phyloP scores from a whole-genome alignment of 2,797 vertebrate genomes.

The Parauchenoglanis ngamensis region DNA sequence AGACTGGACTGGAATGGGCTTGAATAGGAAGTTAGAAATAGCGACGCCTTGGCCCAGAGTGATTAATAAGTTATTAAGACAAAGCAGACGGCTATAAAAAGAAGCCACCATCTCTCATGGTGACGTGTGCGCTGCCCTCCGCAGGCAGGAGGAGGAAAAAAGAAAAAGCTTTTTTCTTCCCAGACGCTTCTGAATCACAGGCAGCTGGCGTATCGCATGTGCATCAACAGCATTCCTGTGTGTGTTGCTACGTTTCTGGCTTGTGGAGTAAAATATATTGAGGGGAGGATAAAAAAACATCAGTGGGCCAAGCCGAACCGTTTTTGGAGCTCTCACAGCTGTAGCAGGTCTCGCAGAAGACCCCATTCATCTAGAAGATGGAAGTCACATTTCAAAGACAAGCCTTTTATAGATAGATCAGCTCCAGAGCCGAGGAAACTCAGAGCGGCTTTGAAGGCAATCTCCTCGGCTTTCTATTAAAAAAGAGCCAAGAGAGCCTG shows the following conservation, averaged over 20 bases:
- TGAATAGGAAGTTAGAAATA: not conserved
- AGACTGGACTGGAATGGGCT: not conserved
- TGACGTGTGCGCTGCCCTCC: conserved; percentile 21
- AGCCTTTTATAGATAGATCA: conserved; percentile 46
- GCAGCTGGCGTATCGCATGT: not conserved
- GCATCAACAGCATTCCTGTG: conserved; percentile 19
- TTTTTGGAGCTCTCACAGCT: not conserved
- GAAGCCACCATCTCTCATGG: not conserved
- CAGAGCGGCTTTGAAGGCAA: conserved; percentile 44
- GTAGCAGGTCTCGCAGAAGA: conserved; percentile 14
- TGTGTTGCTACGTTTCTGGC: conserved; percentile 5
- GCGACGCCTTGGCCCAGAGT: not conserved
- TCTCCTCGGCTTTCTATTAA: conserved; percentile 12
- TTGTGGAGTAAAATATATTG: not conserved
- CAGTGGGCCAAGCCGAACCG: not conserved
- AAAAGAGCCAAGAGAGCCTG: conserved; percentile 25
- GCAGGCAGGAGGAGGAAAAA: not conserved
- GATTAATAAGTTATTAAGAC: conserved; percentile 30
- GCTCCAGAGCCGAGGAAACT: conserved; percentile 33
- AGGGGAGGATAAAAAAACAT: not conserved
- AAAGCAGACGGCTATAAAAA: conserved; percentile 37
- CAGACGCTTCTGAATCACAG: conserved; percentile 16
- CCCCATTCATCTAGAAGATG: conserved; percentile 39
- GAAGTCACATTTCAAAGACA: conserved; percentile 50
- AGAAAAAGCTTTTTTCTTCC: not conserved